Base-by-base conservation (phyloP, 2,113 vertebrate genomes). In the Oxygymnocypris stewartii region DNA sequence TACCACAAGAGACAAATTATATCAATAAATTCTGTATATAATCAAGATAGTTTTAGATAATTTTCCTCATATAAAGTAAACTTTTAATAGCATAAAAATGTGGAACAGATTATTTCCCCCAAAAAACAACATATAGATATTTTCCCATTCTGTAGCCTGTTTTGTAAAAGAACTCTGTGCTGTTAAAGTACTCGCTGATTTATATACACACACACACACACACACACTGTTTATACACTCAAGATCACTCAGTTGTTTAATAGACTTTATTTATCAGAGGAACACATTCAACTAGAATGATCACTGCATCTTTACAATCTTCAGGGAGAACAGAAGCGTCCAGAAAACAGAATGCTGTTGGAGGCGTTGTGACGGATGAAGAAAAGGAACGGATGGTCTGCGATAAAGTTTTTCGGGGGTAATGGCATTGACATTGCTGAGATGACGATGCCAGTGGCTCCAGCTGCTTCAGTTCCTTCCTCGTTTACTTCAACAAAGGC, bases 371-470 rank as follows among this genome's bases (percentile, higher is more conserved):
- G 94, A 44, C 94, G 90, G 88, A 99, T 97, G 84, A 96, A 95
- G 91, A 97, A 97, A 44, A 98, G 89, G 91, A 99, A 99, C 67
- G 97, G 97, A n/a, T 98, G 97, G 49, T 98, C 95, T 4, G 95
- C 97, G 20, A 91, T 90, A 88, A 99, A 97, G 18, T 13, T 25
- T 8, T 88, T 1, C 3, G 93, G 65, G 2, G 91, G 85, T 18
- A 16, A 8, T 6, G 65, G 28, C 13, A 35, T 20, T 23, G 16
- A 1, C 2, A 14, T 4, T 7, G 13, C 7, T 2, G 28, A 28
- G 6, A 0, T 5, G 4, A 23, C 2, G 0, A 6, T 1, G 1
- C 61, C 93, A 5, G 69, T 96, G 61, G 95, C 95, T 7, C 93
- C 96, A 0, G 95, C 92, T 0, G 97, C 97, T 89, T 98, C 96